Base-by-base conservation (phyloP, 1,140 invertebrate genomes). In the Paralvinella palmiformis region DNA sequence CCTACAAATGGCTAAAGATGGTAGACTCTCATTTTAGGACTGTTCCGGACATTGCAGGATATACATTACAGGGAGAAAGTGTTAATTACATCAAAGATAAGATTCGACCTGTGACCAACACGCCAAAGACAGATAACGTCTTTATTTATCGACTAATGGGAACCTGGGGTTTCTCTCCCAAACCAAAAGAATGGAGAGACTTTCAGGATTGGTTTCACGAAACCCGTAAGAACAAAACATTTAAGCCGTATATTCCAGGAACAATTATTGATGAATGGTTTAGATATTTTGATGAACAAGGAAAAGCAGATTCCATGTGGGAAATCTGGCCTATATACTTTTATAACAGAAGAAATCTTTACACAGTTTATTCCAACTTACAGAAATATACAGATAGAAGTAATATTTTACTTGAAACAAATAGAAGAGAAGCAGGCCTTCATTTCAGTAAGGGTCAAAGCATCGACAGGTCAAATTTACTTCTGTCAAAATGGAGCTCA, bases 251-350 rank as follows among this genome's bases (percentile, higher is more conserved):
- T 45, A 50, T 63, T 7, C 50, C 50, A 5, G 24, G 22, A 10
- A 24, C 10, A 4, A 44, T 63, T n/a, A 45, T 6, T 1, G 58
- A 48, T 1, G 15, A 7, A 7, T 63, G 62, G 62, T 63, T 6
- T 33, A 63, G 7, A 37, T 17, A 31, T n/a, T 56, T 56, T 22
- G 62, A 63, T 22, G 20, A 4, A 3, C 0, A 17, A 15, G 33
- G 37, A 3, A 2, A 1, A 31, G n/a, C 27, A 32, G 7, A 70
- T 20, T 29, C 59, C 0, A 73, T 74, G 69, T 75, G 73, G 73
- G 65, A 68, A 7, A 73, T 75, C 66, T 75, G 73, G 73, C 69
- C 72, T 53, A 72, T 71, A 10, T 71, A 71, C 53, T 69, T 73
- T 60, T 58, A 68, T 22, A 69, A 67, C 52, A 66, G 50, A 36